Evolutionary conservation across 2,797 vertebrate species (phyloP).

Genomic region (Arctocebus calabarensis): DNA sequence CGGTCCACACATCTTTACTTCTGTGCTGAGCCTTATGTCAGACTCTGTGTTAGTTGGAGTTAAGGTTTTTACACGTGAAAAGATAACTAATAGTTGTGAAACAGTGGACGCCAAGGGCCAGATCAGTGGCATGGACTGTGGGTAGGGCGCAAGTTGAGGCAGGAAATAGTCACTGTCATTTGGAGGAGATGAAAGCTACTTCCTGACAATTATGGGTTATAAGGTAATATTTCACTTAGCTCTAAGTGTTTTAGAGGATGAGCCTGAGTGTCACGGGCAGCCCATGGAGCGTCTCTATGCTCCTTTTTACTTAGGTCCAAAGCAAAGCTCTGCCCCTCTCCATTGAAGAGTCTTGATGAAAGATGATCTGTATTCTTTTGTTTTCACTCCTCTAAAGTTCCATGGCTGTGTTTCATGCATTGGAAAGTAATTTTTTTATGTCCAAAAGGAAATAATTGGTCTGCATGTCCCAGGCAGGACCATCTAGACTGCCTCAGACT

Average conservation of each 20-base stretch:
- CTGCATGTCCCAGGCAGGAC: background rate
- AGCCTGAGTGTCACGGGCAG: background rate
- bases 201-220: background rate
- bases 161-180: background rate
- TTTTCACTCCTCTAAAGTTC: background rate
- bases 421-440: background rate
- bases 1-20: background rate
- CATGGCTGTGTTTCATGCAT: background rate
- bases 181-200: background rate
- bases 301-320: background rate
- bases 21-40: background rate
- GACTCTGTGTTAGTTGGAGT: background rate
- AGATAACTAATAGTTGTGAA: background rate
- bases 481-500: background rate
- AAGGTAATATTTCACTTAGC: background rate
- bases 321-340: background rate
- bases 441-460: background rate
- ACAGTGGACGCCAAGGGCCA: background rate
- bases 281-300: rapidly evolving
- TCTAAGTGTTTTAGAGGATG: background rate
- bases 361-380: background rate
- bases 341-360: background rate
- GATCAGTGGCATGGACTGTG: background rate
- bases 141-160: background rate
- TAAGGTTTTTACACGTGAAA: background rate